Conservation (phyloP, 2,888 invertebrate genomes). For the Marronus borbonicus region DNA sequence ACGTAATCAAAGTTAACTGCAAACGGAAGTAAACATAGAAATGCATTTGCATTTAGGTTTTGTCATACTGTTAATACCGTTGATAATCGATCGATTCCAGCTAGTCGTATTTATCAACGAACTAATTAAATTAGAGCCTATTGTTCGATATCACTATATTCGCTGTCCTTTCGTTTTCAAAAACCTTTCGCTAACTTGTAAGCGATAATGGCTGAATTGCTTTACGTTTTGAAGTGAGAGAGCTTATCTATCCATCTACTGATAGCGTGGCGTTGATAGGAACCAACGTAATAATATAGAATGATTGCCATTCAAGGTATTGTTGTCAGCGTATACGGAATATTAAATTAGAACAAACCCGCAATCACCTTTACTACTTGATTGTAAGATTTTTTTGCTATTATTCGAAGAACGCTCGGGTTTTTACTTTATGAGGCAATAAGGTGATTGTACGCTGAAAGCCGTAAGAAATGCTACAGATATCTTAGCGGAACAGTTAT, state of each 20-base stretch:
- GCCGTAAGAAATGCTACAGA: too few species aligned
- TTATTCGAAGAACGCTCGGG: not conserved
- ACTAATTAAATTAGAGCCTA: constrained; percentile 4
- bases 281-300: too few species aligned
- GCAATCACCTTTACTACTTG: not conserved
- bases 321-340: not conserved
- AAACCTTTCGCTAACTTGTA: constrained; percentile 3
- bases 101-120: constrained; percentile 1
- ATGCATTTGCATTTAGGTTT: constrained; percentile 10
- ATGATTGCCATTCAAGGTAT: not conserved
- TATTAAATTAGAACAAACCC: not conserved
- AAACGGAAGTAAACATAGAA: not conserved
- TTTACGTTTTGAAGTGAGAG: not conserved
- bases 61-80: not conserved
- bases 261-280: too few species aligned
- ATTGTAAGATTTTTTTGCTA: not conserved
- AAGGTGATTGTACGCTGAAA: too few species aligned
- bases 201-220: too few species aligned
- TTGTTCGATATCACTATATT: constrained; percentile 1
- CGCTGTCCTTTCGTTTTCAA: constrained; percentile 9
- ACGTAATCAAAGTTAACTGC: not conserved
- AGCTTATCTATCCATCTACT: not conserved
- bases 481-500: too few species aligned
- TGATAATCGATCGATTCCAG: constrained; percentile 5
- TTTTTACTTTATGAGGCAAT: not conserved